phyloP scores from a whole-genome alignment of 2,797 vertebrate species.

The Diglossa cyanea region DNA sequence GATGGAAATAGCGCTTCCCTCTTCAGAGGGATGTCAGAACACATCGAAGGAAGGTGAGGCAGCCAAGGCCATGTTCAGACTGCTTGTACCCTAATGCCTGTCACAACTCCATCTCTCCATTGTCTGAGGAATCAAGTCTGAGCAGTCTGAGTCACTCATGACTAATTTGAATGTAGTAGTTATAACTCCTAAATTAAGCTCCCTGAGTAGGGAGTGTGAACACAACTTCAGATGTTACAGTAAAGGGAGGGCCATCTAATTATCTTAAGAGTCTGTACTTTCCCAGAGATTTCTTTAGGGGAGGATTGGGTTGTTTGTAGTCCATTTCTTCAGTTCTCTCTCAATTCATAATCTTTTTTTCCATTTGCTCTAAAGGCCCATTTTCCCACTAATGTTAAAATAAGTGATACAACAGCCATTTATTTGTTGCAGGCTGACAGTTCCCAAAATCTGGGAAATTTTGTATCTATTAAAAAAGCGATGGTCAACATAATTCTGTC shows the following conservation, averaged over 20 bases:
- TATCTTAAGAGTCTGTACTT: background rate
- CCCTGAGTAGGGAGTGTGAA: slow-evolving; percentile 1
- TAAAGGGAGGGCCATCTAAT: background rate
- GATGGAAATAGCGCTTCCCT: background rate
- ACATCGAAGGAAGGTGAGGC: background rate
- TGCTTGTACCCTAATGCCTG: background rate
- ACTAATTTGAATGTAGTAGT: slow-evolving; percentile 36
- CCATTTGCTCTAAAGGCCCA: background rate
- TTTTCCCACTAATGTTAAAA: background rate
- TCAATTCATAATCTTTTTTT: background rate
- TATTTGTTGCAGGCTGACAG: background rate
- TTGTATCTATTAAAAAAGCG: background rate
- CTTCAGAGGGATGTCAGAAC: background rate
- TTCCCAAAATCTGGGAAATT: background rate
- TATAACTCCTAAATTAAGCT: slow-evolving; percentile 26
- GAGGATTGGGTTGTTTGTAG: background rate
- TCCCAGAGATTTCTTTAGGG: background rate
- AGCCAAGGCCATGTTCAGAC: background rate
- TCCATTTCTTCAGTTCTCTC: background rate
- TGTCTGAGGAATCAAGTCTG: slow-evolving; percentile 27
- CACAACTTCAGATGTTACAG: slow-evolving; percentile 25
- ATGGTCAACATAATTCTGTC: background rate
- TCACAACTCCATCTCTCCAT: slow-evolving; percentile 32
- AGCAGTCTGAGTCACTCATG: slow-evolving; percentile 49
- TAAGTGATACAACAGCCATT: background rate